Percentiles rank a stretch among this genome's conserved stretches.
phyloP scores from a whole-genome alignment of 2,113 vertebrate species.

The Potamarius usumacintae region DNA sequence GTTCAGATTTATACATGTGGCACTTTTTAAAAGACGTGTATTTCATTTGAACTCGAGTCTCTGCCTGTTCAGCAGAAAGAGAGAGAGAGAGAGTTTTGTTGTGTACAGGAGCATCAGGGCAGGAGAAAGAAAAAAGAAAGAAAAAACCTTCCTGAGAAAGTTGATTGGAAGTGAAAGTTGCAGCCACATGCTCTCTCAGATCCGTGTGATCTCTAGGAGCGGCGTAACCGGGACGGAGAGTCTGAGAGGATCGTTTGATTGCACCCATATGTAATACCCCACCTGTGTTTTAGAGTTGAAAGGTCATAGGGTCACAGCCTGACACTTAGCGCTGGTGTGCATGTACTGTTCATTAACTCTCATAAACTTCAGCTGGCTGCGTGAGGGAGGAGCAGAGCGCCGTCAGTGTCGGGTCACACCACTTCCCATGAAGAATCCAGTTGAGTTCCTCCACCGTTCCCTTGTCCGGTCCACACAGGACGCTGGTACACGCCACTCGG shows the following conservation, averaged over 20 bases:
- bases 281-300: constrained; percentile 48
- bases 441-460: constrained; percentile 44
- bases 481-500: constrained; percentile 59
- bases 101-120: neutral
- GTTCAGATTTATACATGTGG: neutral
- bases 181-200: constrained; percentile 22
- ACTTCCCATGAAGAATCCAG: constrained; percentile 55
- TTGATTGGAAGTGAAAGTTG: constrained; percentile 29
- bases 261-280: constrained; percentile 52
- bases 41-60: neutral
- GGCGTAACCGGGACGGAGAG: constrained; percentile 22
- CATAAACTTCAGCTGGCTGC: constrained; percentile 59
- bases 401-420: constrained; percentile 57
- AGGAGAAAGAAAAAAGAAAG: neutral
- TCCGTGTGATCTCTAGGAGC: constrained; percentile 22
- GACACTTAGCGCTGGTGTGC: constrained; percentile 48
- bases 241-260: constrained; percentile 56
- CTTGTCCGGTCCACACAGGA: constrained; percentile 46
- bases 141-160: neutral
- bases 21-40: neutral
- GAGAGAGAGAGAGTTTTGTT: neutral
- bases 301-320: constrained; percentile 61
- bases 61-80: neutral
- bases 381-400: constrained; percentile 56
- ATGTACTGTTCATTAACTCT: constrained; percentile 63